Percentiles rank a stretch among this genome's conserved stretches.
Evolutionary conservation across 2,113 vertebrate genomes (phyloP).

Genomic region (Bos javanicus): DNA sequence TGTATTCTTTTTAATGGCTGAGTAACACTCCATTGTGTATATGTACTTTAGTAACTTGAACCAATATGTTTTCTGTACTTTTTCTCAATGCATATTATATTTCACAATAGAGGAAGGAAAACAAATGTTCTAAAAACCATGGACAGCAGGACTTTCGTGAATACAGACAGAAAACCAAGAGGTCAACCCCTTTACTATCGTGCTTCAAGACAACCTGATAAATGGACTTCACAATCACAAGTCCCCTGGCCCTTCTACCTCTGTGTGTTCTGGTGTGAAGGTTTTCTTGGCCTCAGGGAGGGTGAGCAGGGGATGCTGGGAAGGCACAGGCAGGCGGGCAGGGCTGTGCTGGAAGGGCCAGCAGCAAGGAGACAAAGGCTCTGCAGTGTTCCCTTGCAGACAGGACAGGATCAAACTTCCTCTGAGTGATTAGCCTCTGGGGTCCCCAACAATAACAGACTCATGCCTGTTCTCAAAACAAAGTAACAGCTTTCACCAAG

Average conservation of each 20-base stretch:
- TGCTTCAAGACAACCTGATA: slow-evolving; percentile 25
- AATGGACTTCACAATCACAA: neutral
- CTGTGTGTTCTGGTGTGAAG: neutral
- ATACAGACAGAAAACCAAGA: neutral
- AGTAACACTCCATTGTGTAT: too few relatives aligned
- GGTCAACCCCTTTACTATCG: neutral
- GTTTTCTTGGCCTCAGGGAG: neutral
- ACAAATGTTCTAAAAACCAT: neutral
- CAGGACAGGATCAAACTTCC: slow-evolving; percentile 46
- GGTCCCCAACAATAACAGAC: slow-evolving; percentile 66
- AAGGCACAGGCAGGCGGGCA: neutral
- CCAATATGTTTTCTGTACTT: slow-evolving; percentile 11
- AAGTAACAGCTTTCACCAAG: slow-evolving; percentile 58
- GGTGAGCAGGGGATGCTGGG: neutral
- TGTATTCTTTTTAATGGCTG: too few relatives aligned
- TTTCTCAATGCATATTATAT: neutral
- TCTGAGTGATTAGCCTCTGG: slow-evolving; percentile 69
- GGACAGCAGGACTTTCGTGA: neutral
- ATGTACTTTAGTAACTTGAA: neutral
- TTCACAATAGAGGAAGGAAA: slow-evolving; percentile 21
- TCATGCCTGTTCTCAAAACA: slow-evolving; percentile 64
- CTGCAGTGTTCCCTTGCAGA: slow-evolving; percentile 43
- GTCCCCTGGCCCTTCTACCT: neutral
- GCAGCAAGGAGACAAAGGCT: neutral
- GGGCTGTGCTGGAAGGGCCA: neutral